phyloP scores from a whole-genome alignment of 2,113 vertebrate genomes.

The Empidonax alnorum region DNA sequence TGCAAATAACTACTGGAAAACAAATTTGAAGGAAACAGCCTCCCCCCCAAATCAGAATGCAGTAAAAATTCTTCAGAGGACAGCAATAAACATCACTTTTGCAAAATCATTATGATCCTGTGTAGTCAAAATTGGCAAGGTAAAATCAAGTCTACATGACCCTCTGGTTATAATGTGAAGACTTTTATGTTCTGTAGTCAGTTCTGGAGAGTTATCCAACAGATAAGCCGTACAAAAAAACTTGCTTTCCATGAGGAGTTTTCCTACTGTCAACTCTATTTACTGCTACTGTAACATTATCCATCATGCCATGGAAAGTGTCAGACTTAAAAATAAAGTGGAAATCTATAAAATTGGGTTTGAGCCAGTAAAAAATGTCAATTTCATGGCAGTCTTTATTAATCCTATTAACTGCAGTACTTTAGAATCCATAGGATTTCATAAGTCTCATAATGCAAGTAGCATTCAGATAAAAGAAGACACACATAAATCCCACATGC shows the following conservation, averaged over 20 bases:
- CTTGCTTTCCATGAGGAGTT: neutral
- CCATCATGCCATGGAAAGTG: neutral
- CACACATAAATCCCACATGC: neutral
- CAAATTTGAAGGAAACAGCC: neutral
- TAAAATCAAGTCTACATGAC: neutral
- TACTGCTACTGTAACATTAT: conserved; percentile 16
- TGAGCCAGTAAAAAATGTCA: conserved; percentile 20
- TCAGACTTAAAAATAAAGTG: conserved; percentile 48
- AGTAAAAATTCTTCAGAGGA: neutral
- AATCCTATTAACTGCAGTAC: conserved; percentile 16
- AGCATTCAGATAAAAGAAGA: neutral
- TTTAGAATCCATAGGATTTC: neutral
- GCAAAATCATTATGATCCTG: neutral
- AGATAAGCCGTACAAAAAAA: neutral
- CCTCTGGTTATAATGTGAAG: neutral
- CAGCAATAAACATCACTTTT: neutral
- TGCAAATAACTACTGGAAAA: neutral
- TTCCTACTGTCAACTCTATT: neutral
- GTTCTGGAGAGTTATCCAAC: neutral
- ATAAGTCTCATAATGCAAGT: neutral
- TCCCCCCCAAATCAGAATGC: neutral
- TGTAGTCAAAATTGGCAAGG: neutral
- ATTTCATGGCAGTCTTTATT: neutral
- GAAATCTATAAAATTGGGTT: conserved; percentile 54
- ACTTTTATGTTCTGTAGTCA: neutral